Conservation (phyloP, 64 coral and sea anemone genomes). For the Catalaphyllia jardinei region DNA sequence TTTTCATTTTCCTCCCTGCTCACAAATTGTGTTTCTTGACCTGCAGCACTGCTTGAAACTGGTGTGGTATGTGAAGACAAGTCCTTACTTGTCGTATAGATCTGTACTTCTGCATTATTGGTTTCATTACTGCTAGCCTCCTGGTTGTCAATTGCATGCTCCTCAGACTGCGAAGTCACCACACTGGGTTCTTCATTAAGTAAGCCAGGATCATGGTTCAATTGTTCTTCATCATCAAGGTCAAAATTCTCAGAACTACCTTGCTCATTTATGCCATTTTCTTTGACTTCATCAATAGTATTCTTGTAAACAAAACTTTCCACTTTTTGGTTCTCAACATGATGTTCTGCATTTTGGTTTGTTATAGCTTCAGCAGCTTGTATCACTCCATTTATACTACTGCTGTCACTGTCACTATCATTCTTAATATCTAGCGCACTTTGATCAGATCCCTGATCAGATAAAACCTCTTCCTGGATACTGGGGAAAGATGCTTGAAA, state of each 20-base stretch:
- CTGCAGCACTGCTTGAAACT: background rate
- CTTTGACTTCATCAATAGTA: background rate
- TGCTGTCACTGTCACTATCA: slow-evolving; percentile 26
- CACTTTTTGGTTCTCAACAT: background rate
- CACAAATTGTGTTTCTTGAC: background rate
- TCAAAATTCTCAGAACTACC: background rate
- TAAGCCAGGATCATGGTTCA: background rate
- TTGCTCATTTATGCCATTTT: background rate
- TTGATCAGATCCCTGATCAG: slow-evolving; percentile 1
- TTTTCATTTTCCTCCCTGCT: background rate
- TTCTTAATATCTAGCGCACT: background rate
- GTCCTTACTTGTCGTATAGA: background rate
- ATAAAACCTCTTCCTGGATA: slow-evolving; percentile 28
- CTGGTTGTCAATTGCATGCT: background rate
- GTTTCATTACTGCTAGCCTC: background rate
- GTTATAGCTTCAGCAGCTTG: slow-evolving; percentile 78
- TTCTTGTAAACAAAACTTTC: background rate
- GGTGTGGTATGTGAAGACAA: background rate
- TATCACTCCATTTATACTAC: slow-evolving; percentile 75
- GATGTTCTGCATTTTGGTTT: background rate
- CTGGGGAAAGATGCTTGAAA: slow-evolving; percentile 19
- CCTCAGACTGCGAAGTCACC: background rate
- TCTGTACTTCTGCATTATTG: background rate
- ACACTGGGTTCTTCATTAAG: background rate
- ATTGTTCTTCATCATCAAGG: background rate